phyloP scores from a whole-genome alignment of 2,113 vertebrate genomes.

The Serinus canaria region DNA sequence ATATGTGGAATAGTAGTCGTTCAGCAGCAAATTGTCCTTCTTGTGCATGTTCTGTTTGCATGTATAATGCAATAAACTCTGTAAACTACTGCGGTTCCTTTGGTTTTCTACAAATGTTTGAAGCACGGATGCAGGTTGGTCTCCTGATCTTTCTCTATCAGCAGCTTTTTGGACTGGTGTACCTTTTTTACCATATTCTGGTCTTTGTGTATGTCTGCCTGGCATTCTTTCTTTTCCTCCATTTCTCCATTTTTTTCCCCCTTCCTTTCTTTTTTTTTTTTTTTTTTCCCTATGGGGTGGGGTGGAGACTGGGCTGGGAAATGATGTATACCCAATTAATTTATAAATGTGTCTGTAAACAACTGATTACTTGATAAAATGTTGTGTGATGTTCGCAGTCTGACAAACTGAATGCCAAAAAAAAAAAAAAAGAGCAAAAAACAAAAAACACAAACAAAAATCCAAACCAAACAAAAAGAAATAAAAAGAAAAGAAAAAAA shows the following conservation, averaged over 20 bases:
- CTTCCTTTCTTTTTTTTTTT: too few relatives aligned
- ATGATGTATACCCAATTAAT: constrained; percentile 25
- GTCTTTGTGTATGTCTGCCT: constrained; percentile 10
- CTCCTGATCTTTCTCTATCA: not conserved
- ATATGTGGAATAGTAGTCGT: constrained; percentile 81
- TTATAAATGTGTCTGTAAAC: constrained; percentile 11
- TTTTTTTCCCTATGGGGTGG: not conserved
- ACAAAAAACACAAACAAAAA: not conserved
- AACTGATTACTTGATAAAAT: constrained; percentile 17
- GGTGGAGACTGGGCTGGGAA: not conserved
- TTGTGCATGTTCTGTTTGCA: constrained; percentile 96
- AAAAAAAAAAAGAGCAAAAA: not conserved
- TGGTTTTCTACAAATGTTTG: constrained; percentile 71
- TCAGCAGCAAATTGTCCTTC: constrained; percentile 78
- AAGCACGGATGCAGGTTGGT: not conserved
- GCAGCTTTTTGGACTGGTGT: not conserved
- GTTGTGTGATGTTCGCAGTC: constrained; percentile 23
- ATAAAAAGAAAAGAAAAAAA: not conserved
- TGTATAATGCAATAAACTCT: constrained; percentile 98
- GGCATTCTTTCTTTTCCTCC: not conserved
- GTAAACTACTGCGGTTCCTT: constrained; percentile 74
- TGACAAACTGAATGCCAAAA: not conserved
- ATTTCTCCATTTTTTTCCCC: not conserved
- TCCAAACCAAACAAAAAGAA: not conserved
- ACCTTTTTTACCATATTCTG: constrained; percentile 11